A percentile compares a stretch with the other conserved stretches of the same genome.
phyloP scores from a whole-genome alignment of 2,888 invertebrate genomes.

The Xestia c-nigrum region DNA sequence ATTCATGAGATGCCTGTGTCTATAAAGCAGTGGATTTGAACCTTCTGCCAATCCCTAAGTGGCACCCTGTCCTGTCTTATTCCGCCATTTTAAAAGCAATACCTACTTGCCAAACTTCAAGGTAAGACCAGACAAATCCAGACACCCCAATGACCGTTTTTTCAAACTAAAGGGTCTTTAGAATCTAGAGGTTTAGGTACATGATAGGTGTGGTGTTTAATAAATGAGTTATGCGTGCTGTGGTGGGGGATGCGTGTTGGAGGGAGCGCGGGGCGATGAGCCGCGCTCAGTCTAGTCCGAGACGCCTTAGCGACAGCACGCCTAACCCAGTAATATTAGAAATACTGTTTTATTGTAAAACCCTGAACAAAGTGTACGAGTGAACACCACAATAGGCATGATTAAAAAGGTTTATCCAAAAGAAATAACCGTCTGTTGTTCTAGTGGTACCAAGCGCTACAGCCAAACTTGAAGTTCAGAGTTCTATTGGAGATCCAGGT shows the following conservation, averaged over 20 bases:
- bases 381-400: not conserved
- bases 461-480: slow-evolving; percentile 52
- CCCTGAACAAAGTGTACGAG: too few relatives aligned
- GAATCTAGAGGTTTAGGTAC: not conserved
- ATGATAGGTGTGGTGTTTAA: too few relatives aligned
- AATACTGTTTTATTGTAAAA: too few relatives aligned
- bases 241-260: too few relatives aligned
- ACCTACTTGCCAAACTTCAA: not conserved
- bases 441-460: slow-evolving; percentile 60
- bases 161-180: not conserved
- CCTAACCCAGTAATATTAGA: too few relatives aligned
- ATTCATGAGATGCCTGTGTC: not conserved
- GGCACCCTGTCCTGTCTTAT: not conserved
- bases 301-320: too few relatives aligned
- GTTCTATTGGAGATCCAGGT: slow-evolving; percentile 53
- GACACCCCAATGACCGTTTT: too few relatives aligned
- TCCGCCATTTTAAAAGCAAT: not conserved
- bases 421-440: slow-evolving; percentile 55
- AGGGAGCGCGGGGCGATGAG: too few relatives aligned
- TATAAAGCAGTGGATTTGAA: not conserved
- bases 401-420: slow-evolving; percentile 37
- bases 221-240: too few relatives aligned
- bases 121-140: not conserved
- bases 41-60: not conserved
- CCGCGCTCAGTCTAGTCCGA: too few relatives aligned